Evolutionary conservation across 1,140 invertebrate species (phyloP).

Genomic region (Drosophila takahashii): DNA sequence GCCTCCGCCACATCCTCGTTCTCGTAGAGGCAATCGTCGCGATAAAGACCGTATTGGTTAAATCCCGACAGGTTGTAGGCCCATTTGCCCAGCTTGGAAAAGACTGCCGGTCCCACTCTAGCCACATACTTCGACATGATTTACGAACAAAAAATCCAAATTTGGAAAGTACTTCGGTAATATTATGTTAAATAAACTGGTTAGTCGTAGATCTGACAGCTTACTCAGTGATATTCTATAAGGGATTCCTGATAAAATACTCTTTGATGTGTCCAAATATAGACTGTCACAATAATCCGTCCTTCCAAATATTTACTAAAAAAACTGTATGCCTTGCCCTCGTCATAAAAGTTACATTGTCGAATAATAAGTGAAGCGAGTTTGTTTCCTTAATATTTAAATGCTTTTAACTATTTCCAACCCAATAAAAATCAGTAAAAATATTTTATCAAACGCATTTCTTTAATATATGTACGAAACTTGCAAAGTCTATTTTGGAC

Average conservation of each 20-base stretch:
- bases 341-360: no score
- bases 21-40: constrained; percentile 91
- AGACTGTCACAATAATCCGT: neutral
- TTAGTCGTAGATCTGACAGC: constrained; percentile 17
- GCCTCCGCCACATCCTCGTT: constrained; percentile 91
- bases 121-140: constrained; percentile 77
- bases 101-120: constrained; percentile 72
- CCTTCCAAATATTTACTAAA: neutral
- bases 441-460: constrained; percentile 35
- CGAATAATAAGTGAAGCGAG: no score
- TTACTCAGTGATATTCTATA: neutral
- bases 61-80: constrained; percentile 89
- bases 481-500: constrained; percentile 7
- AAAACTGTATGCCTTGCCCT: neutral
- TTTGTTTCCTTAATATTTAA: no score
- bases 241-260: neutral
- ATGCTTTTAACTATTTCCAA: no score
- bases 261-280: neutral
- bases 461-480: constrained; percentile 42
- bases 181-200: constrained; percentile 31
- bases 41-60: constrained; percentile 91
- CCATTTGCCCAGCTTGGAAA: constrained; percentile 87
- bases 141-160: constrained; percentile 26
- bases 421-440: neutral
- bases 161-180: constrained; percentile 13